These are phyloP conservation scores for Uropsilus gracilis DNA, from an alignment of 2,113 vertebrate species.

Conservation along the genomic window DNA sequence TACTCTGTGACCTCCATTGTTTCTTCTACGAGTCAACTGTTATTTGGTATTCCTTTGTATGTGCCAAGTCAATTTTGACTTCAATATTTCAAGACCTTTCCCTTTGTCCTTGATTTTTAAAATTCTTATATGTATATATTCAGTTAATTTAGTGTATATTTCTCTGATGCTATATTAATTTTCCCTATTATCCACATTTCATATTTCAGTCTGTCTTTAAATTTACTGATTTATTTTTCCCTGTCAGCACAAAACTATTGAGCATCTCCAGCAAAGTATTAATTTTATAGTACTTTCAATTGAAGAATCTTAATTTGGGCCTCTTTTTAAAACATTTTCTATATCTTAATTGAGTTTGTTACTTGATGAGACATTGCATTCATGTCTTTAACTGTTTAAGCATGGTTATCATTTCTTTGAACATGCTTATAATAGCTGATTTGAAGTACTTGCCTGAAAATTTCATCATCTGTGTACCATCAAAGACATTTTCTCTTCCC, in stretches of 20 bases:
- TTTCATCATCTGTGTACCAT: neutral
- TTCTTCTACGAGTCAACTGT: neutral
- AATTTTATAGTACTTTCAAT: neutral
- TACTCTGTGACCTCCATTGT: neutral
- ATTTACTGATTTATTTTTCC: neutral
- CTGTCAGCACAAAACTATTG: neutral
- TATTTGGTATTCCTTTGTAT: neutral
- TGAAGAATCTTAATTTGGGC: neutral
- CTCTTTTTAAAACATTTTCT: neutral
- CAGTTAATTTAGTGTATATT: neutral
- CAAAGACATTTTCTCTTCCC: neutral
- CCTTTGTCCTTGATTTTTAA: neutral
- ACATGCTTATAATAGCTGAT: neutral
- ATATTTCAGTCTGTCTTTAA: neutral
- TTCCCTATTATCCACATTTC: neutral
- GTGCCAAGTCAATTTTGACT: neutral
- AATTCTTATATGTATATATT: neutral
- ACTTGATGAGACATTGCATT: neutral
- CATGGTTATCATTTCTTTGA: neutral
- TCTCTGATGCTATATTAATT: neutral
- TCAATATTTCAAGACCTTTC: neutral
- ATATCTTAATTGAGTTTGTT: neutral
- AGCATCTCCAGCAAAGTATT: neutral
- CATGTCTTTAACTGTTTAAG: neutral
- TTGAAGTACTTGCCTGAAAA: neutral